Evolutionary conservation across 2,888 invertebrate species (phyloP), one percentile per base, ranked within the genome.

Genomic region (Coleophora flavipennella): DNA sequence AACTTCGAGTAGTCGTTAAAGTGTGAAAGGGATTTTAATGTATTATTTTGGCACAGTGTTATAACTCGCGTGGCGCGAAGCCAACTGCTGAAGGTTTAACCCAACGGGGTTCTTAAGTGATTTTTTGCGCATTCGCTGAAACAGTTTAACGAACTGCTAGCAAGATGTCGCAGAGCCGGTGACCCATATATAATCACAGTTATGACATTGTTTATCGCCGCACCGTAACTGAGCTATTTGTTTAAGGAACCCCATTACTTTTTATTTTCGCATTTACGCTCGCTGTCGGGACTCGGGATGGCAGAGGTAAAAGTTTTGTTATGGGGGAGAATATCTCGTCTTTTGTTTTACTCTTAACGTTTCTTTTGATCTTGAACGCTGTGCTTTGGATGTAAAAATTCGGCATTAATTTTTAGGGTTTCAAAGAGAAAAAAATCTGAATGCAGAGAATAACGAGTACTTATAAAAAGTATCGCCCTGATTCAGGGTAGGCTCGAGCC

Each of bases 11-110:
- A 62, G 70, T 69, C 63, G 60, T 72, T 73, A 70, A 62, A 62
- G 59, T 59, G 51, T 55, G 59, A 66, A 77, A 74, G 64, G 64
- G 63, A 65, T 79, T 79, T 77, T 72, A 79, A 80, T 79, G 68
- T 69, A 71, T 78, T 80, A 77, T 78, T 77, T 76, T 78, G 76
- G 78, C 76, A 76, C 71, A 68, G 66, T 62, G 69, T 67, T 65
- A 67, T 62, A 68, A 57, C 57, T 55, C 48, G 48, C 46, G 59
- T 83, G 81, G 80, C 79, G 50, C 35, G 36, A 54, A 67, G 80
- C 81, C 81, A 81, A 59, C 67, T 50, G 59, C 66, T 70, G 68
- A 79, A 78, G 75, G 76, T 74, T 74, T 76, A 75, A 73, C 61
- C 57, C 64, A 55, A 60, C 60, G 62, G 71, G 65, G 64, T 73